A percentile compares a stretch with the other conserved stretches of the same genome.
These are phyloP conservation scores for Macaca mulatta DNA, from an alignment of 2,113 vertebrate species.

Conservation along the genomic window DNA sequence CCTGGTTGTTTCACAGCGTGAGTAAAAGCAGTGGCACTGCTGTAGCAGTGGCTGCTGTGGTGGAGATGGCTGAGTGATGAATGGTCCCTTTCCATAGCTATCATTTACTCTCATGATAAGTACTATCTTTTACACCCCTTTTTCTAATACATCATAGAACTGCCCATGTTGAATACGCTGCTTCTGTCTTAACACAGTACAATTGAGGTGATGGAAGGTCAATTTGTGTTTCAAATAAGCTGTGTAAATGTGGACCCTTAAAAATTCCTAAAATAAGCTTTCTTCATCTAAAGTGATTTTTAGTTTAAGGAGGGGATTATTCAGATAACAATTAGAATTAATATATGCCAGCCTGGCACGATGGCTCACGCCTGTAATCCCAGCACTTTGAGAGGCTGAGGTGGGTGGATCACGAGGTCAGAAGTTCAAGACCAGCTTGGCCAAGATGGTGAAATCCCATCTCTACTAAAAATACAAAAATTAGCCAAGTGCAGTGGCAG, in stretches of 20 bases:
- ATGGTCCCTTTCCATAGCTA: not conserved
- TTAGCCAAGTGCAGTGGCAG: no score
- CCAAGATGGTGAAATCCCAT: no score
- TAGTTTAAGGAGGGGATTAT: not conserved
- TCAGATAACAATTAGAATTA: not conserved
- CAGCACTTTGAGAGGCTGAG: no score
- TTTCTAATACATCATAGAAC: not conserved
- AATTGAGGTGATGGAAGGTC: not conserved
- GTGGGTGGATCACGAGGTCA: no score
- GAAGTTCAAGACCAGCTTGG: no score
- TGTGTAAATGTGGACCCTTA: not conserved
- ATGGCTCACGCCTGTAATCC: no score
- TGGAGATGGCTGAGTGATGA: not conserved
- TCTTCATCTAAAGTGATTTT: not conserved
- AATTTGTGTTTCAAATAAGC: not conserved
- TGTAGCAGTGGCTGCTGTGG: not conserved
- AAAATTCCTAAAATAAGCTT: not conserved
- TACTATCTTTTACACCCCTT: no score
- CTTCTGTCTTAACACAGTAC: no score
- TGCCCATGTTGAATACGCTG: not conserved
- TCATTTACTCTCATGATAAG: not conserved
- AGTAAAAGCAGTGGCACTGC: accelerated
- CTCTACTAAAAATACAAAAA: no score
- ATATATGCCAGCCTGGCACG: no score
- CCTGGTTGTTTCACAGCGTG: not conserved